A percentile compares a stretch with the other conserved stretches of the same genome.
Conservation (phyloP, 2,888 invertebrate genomes). For the Diaperis boleti region DNA sequence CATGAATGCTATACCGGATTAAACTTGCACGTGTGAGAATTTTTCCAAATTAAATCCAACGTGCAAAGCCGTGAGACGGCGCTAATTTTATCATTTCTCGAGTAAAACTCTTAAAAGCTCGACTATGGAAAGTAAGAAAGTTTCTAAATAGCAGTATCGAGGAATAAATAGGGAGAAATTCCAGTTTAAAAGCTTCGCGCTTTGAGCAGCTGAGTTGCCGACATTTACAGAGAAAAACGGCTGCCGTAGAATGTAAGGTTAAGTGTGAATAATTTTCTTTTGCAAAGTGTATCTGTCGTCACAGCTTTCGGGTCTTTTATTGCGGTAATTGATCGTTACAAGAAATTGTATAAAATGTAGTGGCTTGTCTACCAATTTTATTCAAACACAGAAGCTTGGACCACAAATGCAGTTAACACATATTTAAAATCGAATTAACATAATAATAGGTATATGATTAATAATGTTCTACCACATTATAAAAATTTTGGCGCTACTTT, state of each 20-base stretch:
- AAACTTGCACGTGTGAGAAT: conserved; percentile 21
- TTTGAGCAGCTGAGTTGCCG: not conserved
- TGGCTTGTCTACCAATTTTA: too few species aligned
- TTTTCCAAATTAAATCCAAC: conserved; percentile 26
- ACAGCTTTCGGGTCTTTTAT: not conserved
- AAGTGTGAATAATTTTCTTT: not conserved
- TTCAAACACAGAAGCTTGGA: too few species aligned
- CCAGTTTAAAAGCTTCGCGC: conserved; percentile 6
- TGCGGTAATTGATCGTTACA: not conserved
- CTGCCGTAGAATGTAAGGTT: not conserved
- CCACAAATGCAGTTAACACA: too few species aligned
- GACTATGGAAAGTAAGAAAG: conserved; percentile 1
- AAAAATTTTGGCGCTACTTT: too few species aligned
- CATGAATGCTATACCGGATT: conserved; percentile 23
- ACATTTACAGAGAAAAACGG: not conserved
- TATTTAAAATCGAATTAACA: too few species aligned
- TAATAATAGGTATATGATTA: too few species aligned
- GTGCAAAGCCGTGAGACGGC: conserved; percentile 6
- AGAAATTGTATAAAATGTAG: not conserved
- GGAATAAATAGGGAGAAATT: conserved; percentile 3
- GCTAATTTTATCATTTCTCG: conserved; percentile 20
- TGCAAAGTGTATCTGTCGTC: not conserved
- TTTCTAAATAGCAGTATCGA: conserved; percentile 13
- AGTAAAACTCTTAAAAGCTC: conserved; percentile 19
- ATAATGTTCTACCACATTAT: too few species aligned